phyloP scores from a whole-genome alignment of 2,113 vertebrate genomes.

The Chauna torquata region DNA sequence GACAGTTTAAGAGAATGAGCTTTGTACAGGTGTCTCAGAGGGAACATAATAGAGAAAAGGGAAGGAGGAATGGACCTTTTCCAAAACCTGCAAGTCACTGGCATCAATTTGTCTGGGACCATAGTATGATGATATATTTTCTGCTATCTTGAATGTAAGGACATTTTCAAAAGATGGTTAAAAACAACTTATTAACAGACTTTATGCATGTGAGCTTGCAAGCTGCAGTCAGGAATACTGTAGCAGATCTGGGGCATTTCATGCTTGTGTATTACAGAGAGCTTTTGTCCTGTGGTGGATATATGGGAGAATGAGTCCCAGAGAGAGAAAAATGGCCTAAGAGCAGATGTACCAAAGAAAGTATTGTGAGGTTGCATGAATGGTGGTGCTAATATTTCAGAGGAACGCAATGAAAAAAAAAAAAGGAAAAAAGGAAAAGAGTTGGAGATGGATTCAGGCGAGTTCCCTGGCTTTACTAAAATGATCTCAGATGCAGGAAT shows the following conservation, averaged over 20 bases:
- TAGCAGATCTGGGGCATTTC: not conserved
- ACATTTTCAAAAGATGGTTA: not conserved
- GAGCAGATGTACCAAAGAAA: not conserved
- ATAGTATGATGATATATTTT: not conserved
- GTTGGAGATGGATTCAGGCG: fast-evolving
- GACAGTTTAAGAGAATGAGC: not conserved
- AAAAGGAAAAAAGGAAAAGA: not conserved
- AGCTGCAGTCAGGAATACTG: not conserved
- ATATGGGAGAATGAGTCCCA: not conserved
- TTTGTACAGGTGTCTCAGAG: not conserved
- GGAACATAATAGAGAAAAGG: not conserved
- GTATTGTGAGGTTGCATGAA: not conserved
- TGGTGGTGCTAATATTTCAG: not conserved
- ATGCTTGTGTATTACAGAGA: not conserved
- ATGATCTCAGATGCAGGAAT: not conserved
- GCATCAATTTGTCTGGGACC: not conserved
- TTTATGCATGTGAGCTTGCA: not conserved
- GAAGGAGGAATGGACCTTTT: not conserved
- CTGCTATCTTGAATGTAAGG: not conserved
- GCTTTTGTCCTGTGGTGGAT: not conserved
- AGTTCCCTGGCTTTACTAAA: not conserved
- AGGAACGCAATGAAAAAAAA: not conserved
- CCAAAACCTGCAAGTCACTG: not conserved
- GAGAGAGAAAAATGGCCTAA: not conserved
- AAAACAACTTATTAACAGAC: not conserved